These are phyloP conservation scores for Dipodomys stephensi DNA, from an alignment of 2,113 vertebrate species.

Conservation along the genomic window DNA sequence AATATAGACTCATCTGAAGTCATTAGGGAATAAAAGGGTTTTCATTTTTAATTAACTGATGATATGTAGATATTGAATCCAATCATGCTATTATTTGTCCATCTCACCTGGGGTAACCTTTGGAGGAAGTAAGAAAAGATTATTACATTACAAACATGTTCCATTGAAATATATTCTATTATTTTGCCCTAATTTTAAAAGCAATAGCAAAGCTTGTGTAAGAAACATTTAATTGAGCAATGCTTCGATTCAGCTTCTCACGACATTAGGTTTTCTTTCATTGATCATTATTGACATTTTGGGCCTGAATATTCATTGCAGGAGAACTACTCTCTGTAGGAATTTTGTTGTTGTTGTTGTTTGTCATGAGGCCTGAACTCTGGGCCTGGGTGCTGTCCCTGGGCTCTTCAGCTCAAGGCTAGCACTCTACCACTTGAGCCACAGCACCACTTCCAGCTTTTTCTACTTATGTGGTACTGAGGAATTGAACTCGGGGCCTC, in stretches of 20 bases:
- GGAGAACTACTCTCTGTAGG: too few species aligned
- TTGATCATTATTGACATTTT: not conserved
- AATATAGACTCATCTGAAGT: constrained; percentile 21
- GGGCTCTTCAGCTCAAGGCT: too few species aligned
- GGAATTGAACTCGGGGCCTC: too few species aligned
- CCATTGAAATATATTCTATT: not conserved
- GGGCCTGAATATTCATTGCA: not conserved
- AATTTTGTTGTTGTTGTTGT: too few species aligned
- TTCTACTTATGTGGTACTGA: too few species aligned
- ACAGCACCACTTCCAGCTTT: too few species aligned
- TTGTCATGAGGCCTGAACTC: too few species aligned
- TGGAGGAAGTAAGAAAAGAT: not conserved
- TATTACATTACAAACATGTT: not conserved
- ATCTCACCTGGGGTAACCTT: not conserved
- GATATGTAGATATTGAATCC: not conserved
- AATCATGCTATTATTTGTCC: not conserved
- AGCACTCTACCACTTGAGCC: too few species aligned
- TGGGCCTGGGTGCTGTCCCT: too few species aligned
- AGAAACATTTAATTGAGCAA: not conserved
- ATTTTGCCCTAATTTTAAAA: not conserved
- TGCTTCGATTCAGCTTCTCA: not conserved
- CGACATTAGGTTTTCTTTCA: not conserved
- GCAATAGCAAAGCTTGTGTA: not conserved
- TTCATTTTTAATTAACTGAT: not conserved
- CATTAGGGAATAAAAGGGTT: not conserved